Evolutionary conservation across 2,113 vertebrate species (phyloP).

Genomic region (Galbula dea): DNA sequence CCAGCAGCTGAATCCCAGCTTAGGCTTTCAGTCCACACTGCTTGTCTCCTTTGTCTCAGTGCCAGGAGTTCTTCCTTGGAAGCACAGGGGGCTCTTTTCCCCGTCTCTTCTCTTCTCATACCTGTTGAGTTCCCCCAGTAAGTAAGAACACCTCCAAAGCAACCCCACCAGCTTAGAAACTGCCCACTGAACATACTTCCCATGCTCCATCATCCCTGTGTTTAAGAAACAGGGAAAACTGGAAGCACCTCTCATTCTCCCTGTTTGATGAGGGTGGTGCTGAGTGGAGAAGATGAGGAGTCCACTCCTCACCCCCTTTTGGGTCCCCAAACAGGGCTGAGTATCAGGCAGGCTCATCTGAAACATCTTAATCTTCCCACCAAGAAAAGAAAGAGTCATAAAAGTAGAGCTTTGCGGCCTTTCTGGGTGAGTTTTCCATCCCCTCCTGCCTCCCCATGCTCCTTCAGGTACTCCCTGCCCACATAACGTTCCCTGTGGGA

Average conservation of each 20-base stretch:
- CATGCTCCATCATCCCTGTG: neutral
- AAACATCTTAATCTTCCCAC: neutral
- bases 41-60: neutral
- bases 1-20: neutral
- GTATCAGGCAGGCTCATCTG: neutral
- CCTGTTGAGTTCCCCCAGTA: neutral
- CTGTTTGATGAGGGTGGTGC: neutral
- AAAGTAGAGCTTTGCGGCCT: neutral
- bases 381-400: neutral
- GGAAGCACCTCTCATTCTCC: neutral
- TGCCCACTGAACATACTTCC: neutral
- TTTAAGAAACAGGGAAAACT: neutral
- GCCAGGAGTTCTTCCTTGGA: neutral
- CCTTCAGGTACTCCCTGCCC: slow-evolving; percentile 5
- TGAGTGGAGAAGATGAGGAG: neutral
- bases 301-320: neutral
- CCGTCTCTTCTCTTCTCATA: neutral
- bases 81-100: neutral
- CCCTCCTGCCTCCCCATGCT: neutral
- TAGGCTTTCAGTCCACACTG: neutral
- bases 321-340: rapidly evolving
- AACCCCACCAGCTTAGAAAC: neutral
- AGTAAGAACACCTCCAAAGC: neutral
- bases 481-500: neutral
- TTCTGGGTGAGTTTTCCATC: neutral